Evolutionary conservation across 2,888 invertebrate genomes (phyloP).

Genomic region (Ectropis crepuscularia): DNA sequence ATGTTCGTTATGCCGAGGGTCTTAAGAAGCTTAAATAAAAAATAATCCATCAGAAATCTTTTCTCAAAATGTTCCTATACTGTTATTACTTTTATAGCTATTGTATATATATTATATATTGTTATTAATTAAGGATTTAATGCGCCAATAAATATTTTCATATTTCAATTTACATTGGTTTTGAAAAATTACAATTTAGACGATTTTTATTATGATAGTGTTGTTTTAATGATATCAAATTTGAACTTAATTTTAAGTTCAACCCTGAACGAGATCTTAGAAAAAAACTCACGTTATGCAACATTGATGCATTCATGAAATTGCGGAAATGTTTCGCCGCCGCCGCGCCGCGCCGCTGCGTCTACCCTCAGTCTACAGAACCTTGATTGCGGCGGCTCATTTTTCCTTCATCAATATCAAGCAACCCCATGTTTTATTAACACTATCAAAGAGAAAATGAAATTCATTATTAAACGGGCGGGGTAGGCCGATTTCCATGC

Average conservation of each 20-base stretch:
- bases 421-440: conserved; percentile 40
- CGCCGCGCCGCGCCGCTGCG: not conserved
- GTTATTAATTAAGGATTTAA: no score
- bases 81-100: no score
- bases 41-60: no score
- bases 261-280: not conserved
- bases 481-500: conserved; percentile 41
- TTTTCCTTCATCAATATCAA: conserved; percentile 18
- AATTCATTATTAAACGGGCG: conserved; percentile 50
- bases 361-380: not conserved
- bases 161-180: no score
- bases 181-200: no score
- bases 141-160: no score
- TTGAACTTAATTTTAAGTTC: not conserved
- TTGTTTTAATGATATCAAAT: no score
- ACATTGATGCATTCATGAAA: conserved; percentile 2
- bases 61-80: no score
- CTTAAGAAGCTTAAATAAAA: no score
- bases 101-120: no score
- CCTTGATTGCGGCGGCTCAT: conserved; percentile 4
- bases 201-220: no score
- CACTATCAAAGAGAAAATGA: conserved; percentile 43
- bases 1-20: no score
- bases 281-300: not conserved
- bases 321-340: not conserved